Percentiles rank a stretch among this genome's conserved stretches.
Evolutionary conservation across 1,140 invertebrate species (phyloP).

Genomic region (Drosophila lacertosa): DNA sequence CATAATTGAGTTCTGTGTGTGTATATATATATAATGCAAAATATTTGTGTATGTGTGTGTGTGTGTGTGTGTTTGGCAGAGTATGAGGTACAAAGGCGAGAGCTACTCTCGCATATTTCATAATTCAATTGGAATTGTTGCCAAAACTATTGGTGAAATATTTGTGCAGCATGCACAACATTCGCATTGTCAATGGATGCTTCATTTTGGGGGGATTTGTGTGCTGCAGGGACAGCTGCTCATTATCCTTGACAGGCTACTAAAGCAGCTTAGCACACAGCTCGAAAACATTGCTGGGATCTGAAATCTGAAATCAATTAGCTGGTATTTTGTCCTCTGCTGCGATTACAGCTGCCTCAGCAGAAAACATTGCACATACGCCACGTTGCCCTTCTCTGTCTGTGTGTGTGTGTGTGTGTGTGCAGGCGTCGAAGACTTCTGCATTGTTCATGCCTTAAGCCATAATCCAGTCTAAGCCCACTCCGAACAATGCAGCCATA

Average conservation of each 20-base stretch:
- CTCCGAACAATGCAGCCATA: slow-evolving; percentile 1
- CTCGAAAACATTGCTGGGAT: slow-evolving; percentile 17
- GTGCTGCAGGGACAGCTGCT: slow-evolving; percentile 12
- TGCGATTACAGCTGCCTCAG: slow-evolving; percentile 6
- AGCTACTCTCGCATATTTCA: slow-evolving; percentile 53
- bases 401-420: not conserved
- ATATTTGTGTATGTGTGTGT: not conserved
- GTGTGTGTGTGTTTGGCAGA: slow-evolving; percentile 10
- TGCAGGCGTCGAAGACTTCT: slow-evolving; percentile 20
- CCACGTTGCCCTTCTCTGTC: not conserved
- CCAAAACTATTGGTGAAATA: slow-evolving; percentile 54
- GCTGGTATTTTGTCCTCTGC: slow-evolving; percentile 27
- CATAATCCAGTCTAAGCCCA: slow-evolving; percentile 40
- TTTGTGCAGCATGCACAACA: slow-evolving; percentile 33
- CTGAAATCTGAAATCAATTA: slow-evolving; percentile 44
- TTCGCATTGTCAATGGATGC: slow-evolving; percentile 4
- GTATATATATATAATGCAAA: not conserved
- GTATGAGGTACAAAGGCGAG: slow-evolving; percentile 3
- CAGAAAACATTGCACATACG: not conserved
- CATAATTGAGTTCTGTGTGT: slow-evolving; percentile 66
- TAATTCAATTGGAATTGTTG: slow-evolving; percentile 79
- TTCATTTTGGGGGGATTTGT: slow-evolving; percentile 13
- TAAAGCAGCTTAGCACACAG: slow-evolving; percentile 29
- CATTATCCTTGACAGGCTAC: slow-evolving; percentile 17
- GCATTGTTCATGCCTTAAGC: slow-evolving; percentile 35